Conservation (phyloP, 2,888 invertebrate genomes). For the Drosophila robusta region DNA sequence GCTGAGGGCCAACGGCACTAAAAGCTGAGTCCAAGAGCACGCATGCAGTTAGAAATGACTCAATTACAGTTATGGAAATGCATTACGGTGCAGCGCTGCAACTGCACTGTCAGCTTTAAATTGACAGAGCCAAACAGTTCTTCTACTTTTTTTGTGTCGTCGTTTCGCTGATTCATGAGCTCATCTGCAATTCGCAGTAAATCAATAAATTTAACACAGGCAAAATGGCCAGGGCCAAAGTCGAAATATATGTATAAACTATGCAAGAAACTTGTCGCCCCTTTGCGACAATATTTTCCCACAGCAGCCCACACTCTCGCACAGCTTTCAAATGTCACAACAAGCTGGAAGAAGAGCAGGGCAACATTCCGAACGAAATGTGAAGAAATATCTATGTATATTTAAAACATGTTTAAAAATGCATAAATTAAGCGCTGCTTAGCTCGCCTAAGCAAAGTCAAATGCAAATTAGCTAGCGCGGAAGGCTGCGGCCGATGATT, state of each 20-base stretch:
- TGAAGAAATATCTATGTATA: conserved; percentile 11
- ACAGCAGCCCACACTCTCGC: conserved; percentile 45
- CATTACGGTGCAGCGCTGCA: neutral
- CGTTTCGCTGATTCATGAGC: conserved; percentile 39
- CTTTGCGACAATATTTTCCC: conserved; percentile 54
- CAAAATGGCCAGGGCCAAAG: conserved; percentile 34
- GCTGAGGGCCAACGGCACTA: conserved; percentile 14
- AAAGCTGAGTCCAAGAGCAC: neutral
- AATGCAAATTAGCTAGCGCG: conserved; percentile 66
- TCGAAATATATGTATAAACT: conserved; percentile 21
- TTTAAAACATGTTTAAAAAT: conserved; percentile 70
- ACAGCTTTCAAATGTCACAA: conserved; percentile 53
- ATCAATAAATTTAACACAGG: conserved; percentile 23
- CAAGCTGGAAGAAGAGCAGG: conserved; percentile 4
- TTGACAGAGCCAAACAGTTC: neutral
- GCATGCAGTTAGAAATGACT: neutral
- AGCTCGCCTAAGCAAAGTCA: conserved; percentile 50
- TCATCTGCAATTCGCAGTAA: conserved; percentile 47
- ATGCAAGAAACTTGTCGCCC: conserved; percentile 44
- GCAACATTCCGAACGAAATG: conserved; percentile 10
- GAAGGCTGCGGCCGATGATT: conserved; percentile 38
- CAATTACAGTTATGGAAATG: conserved; percentile 11
- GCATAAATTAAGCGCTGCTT: conserved; percentile 69
- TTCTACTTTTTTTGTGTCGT: neutral
- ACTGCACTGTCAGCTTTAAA: conserved; percentile 1